Percentiles rank a stretch among this genome's conserved stretches.
These are phyloP conservation scores for Otus sunia DNA, from an alignment of 2,113 vertebrate species.

Conservation along the genomic window DNA sequence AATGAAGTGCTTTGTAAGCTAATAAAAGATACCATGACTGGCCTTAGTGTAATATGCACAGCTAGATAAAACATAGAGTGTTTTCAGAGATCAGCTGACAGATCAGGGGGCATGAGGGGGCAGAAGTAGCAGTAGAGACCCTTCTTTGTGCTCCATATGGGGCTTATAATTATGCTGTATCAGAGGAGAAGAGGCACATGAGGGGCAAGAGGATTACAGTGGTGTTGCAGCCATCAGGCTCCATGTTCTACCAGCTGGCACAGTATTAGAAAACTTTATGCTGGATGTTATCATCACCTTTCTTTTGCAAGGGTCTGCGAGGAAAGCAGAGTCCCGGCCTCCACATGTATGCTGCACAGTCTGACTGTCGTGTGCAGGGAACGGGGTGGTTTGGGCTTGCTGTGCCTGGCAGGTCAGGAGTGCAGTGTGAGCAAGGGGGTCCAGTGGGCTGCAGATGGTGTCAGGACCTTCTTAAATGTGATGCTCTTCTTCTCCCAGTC, in stretches of 20 bases:
- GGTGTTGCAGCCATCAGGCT: background rate
- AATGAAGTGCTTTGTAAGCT: background rate
- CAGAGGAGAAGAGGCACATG: background rate
- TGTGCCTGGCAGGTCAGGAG: background rate
- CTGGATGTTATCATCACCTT: background rate
- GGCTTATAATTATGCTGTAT: background rate
- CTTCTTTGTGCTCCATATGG: background rate
- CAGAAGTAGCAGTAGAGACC: background rate
- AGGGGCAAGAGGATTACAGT: background rate
- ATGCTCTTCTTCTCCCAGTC: background rate
- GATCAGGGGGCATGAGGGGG: rapidly evolving
- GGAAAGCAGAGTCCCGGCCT: background rate
- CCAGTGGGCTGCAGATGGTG: background rate
- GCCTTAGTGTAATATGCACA: background rate
- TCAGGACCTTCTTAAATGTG: background rate
- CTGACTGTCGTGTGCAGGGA: background rate
- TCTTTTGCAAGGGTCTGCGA: background rate
- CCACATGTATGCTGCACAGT: background rate
- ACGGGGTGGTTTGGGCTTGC: background rate
- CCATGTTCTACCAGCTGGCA: background rate
- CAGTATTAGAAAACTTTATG: background rate
- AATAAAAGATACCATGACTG: background rate
- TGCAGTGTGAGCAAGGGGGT: background rate
- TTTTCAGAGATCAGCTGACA: background rate
- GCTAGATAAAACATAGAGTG: background rate